A percentile compares a stretch with the other conserved stretches of the same genome.
These are phyloP conservation scores for Porites lobata DNA, from an alignment of 92 coral and sea anemone species.

Conservation along the genomic window DNA sequence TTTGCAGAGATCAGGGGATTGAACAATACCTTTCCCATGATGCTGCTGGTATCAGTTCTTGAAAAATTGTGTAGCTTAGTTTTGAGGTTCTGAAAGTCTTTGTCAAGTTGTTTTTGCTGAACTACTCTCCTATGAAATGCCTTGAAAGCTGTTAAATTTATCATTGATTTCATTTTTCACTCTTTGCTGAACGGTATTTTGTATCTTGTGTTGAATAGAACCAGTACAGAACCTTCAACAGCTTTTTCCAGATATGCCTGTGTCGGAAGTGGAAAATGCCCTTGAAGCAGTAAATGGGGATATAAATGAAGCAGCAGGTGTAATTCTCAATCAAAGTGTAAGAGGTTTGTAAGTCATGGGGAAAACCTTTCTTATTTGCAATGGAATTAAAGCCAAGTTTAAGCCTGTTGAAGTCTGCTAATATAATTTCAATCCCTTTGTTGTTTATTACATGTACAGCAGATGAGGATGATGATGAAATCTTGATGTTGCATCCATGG, in stretches of 20 bases:
- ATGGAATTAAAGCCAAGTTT: background rate
- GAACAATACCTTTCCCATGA: conserved; percentile 9
- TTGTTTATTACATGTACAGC: no score
- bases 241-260: background rate
- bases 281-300: background rate
- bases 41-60: background rate
- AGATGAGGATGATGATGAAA: no score
- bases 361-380: background rate
- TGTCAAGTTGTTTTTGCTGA: conserved; percentile 20
- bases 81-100: conserved; percentile 14
- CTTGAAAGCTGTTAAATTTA: conserved; percentile 4
- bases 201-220: background rate
- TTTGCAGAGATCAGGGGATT: conserved; percentile 23
- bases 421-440: no score
- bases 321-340: background rate
- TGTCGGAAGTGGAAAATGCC: conserved; percentile 1
- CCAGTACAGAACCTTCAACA: conserved; percentile 19
- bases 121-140: conserved; percentile 7
- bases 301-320: conserved; percentile 9
- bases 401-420: no score
- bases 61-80: conserved; percentile 6
- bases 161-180: conserved; percentile 14
- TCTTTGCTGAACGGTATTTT: conserved; percentile 8
- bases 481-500: no score
- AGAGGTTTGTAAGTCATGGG: background rate